Evolutionary conservation across 2,797 vertebrate species (phyloP).

Genomic region (Sebastes umbrosus): DNA sequence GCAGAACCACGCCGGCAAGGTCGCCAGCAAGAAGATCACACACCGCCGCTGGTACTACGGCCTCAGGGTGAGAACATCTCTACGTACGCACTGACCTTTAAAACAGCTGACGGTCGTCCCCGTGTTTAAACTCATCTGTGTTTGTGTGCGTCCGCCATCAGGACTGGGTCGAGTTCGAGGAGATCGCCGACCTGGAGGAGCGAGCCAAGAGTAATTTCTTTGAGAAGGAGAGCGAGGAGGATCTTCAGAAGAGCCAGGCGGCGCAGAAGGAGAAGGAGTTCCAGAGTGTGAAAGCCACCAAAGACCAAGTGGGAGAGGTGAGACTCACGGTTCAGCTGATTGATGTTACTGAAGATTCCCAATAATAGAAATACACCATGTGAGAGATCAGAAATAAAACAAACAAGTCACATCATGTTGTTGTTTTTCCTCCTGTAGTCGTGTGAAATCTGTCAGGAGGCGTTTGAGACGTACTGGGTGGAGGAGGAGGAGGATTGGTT

Average conservation of each 20-base stretch:
- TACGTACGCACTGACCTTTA: neutral
- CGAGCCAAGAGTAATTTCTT: slow-evolving; percentile 98
- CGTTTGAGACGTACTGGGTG: slow-evolving; percentile 99
- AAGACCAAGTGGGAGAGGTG: slow-evolving; percentile 94
- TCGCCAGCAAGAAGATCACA: slow-evolving; percentile 95
- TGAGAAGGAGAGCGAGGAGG: slow-evolving; percentile 97
- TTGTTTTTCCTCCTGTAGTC: slow-evolving; percentile 71
- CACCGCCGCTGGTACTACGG: slow-evolving; percentile 98
- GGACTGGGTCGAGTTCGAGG: slow-evolving; percentile 99
- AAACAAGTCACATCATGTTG: neutral
- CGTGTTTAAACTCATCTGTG: neutral
- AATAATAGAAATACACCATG: no score
- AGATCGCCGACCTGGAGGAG: slow-evolving; percentile 98
- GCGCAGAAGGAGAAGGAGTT: slow-evolving; percentile 96
- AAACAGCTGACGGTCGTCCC: neutral
- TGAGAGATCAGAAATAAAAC: no score
- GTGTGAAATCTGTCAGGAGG: slow-evolving; percentile 98
- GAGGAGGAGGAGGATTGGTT: slow-evolving; percentile 99
- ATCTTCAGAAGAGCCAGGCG: slow-evolving; percentile 95
- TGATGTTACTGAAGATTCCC: no score
- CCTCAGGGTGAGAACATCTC: slow-evolving; percentile 85
- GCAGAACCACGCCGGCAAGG: slow-evolving; percentile 96
- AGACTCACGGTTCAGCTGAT: neutral
- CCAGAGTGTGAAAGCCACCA: slow-evolving; percentile 92
- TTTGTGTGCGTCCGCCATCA: slow-evolving; percentile 42